Conservation (phyloP, 2,113 vertebrate genomes). For the Tachuris rubrigastra region DNA sequence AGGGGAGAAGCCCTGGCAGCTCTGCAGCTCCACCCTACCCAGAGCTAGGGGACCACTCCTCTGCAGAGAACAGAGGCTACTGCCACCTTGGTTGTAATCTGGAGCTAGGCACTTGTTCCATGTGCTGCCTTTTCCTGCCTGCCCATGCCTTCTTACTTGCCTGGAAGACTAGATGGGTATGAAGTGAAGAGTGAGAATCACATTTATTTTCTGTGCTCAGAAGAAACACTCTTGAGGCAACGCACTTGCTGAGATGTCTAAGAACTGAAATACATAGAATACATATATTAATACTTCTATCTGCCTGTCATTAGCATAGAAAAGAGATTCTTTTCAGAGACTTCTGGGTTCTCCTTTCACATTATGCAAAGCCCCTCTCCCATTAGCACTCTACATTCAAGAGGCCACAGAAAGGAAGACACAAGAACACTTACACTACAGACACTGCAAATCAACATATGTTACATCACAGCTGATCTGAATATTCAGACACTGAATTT, state of each 20-base stretch:
- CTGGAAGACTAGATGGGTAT: neutral
- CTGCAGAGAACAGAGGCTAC: neutral
- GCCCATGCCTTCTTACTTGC: neutral
- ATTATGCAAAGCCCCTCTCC: neutral
- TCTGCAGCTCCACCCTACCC: neutral
- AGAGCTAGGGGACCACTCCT: neutral
- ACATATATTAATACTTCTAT: neutral
- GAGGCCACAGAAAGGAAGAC: neutral
- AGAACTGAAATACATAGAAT: neutral
- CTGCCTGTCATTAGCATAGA: neutral
- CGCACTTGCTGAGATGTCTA: neutral
- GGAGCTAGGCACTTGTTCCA: neutral
- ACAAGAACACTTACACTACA: neutral
- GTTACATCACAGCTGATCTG: neutral
- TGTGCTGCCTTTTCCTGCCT: neutral
- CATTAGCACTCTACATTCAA: neutral
- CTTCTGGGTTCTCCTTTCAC: neutral
- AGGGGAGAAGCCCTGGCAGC: neutral
- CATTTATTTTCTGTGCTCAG: neutral
- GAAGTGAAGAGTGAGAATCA: neutral
- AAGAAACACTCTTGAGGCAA: neutral
- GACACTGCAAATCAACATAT: neutral
- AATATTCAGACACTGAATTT: neutral
- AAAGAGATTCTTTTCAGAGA: neutral
- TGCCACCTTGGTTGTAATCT: fast-evolving